Evolutionary conservation across 2,113 vertebrate species (phyloP).

Genomic region (Haliaeetus leucogaster): DNA sequence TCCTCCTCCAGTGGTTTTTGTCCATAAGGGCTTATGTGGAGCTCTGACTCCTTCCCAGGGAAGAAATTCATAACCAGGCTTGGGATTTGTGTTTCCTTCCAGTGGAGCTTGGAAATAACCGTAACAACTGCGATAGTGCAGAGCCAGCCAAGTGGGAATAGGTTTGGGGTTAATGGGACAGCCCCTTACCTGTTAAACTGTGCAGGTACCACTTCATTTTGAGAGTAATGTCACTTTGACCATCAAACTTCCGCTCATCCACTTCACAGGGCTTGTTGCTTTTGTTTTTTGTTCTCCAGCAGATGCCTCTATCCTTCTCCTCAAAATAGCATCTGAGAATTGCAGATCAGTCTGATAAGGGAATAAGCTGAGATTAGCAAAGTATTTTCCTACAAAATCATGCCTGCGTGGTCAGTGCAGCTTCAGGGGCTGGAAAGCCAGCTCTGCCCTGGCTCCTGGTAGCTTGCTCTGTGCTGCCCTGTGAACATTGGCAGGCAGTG

Average conservation of each 20-base stretch:
- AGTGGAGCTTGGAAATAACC: background rate
- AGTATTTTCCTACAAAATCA: background rate
- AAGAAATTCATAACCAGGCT: background rate
- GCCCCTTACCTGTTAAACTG: background rate
- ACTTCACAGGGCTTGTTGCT: rapidly evolving
- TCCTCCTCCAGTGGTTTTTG: background rate
- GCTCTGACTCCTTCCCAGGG: background rate
- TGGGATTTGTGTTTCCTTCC: background rate
- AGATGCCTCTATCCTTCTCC: background rate
- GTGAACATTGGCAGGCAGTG: rapidly evolving
- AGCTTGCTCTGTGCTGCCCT: background rate
- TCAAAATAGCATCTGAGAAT: background rate
- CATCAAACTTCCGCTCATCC: background rate
- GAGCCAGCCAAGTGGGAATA: background rate
- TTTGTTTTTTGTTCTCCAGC: background rate
- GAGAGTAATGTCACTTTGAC: background rate
- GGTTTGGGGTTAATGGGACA: background rate
- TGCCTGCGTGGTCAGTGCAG: rapidly evolving
- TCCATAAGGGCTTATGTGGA: rapidly evolving
- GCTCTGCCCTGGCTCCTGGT: background rate
- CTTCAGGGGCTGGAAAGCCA: background rate
- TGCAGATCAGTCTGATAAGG: background rate
- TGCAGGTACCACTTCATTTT: rapidly evolving
- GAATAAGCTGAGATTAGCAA: background rate
- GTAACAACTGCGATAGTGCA: rapidly evolving